Conservation (phyloP, 2,113 vertebrate genomes). For the Sceloporus tristichus region DNA sequence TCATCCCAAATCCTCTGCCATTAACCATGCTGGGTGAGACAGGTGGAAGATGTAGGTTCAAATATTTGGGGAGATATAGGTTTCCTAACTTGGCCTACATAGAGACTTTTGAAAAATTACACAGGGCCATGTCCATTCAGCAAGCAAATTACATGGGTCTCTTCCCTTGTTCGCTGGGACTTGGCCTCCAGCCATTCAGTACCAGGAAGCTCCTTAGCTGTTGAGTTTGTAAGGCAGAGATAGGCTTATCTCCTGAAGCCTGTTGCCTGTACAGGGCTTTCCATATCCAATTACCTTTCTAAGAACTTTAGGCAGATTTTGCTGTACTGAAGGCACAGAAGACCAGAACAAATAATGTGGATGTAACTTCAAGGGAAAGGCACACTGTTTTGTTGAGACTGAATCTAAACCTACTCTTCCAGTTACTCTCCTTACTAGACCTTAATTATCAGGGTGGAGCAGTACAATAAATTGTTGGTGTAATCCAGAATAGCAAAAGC, state of each 20-base stretch:
- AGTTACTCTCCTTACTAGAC: constrained; percentile 71
- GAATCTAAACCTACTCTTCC: constrained; percentile 75
- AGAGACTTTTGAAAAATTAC: neutral
- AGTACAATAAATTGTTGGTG: constrained; percentile 75
- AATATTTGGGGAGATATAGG: neutral
- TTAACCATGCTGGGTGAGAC: neutral
- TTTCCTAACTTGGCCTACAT: neutral
- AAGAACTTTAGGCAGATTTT: constrained; percentile 66
- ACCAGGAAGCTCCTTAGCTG: constrained; percentile 68
- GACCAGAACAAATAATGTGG: constrained; percentile 61
- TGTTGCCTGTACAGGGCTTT: constrained; percentile 60
- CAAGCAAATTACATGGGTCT: neutral
- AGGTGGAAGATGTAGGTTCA: neutral
- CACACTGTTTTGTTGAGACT: constrained; percentile 42
- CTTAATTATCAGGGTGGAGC: constrained; percentile 79
- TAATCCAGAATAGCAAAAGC: constrained; percentile 75
- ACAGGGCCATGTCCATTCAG: neutral
- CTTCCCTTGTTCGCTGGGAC: neutral
- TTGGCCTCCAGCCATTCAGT: constrained; percentile 63
- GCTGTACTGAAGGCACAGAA: constrained; percentile 46
- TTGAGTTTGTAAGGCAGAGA: constrained; percentile 56
- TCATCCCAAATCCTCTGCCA: neutral
- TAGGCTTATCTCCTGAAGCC: constrained; percentile 70
- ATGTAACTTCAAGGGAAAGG: constrained; percentile 63
- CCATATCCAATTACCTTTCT: constrained; percentile 71